Evolutionary conservation across 2,797 vertebrate genomes (phyloP), one percentile per base, ranked within the genome.

Genomic region (Philypnodon macrostomus): DNA sequence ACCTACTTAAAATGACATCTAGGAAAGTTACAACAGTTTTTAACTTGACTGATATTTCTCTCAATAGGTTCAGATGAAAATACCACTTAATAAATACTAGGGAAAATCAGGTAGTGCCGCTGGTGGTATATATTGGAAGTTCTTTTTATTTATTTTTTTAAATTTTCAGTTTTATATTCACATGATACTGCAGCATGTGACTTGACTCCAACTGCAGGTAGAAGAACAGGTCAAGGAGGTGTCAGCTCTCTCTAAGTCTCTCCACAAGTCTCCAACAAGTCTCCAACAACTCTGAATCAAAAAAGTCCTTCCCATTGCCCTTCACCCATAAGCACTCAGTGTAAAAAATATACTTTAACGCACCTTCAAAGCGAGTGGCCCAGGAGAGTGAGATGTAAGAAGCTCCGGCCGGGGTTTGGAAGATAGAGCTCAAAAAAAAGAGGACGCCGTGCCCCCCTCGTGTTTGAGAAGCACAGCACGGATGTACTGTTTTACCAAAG

Each of bases 331-430:
- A 51, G 46, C 48, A 32, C 18, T 35, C 37, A 7, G 17, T 10
- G 26, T 53, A 33, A 53, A 62, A 47, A 26, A 55, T 45, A 36
- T 23, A 16, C 36, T 60, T 27, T 17, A 29, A 47, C 21, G n/a
- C 15, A 10, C 16, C 30, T 60, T 46, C 48, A 70, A 58, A 57
- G 53, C n/a, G 53, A 40, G 39, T n/a, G 27, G 32, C 30, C 53
- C 16, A n/a, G 29, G 23, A 31, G 30, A 47, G 21, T 6, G 27
- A 29, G 7, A 7, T 33, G 18, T 27, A 51, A 13, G 38, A n/a
- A n/a, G n/a, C n/a, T 19, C 10, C 21, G 15, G 32, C 19, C 45
- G 19, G 39, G 56, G 50, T 30, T 13, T 10, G 39, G n/a, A 7
- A 33, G 39, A 42, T 18, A 15, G 12, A 7, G 15, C 34, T 50